phyloP scores from a whole-genome alignment of 2,113 vertebrate species.

The Holacanthus passer region DNA sequence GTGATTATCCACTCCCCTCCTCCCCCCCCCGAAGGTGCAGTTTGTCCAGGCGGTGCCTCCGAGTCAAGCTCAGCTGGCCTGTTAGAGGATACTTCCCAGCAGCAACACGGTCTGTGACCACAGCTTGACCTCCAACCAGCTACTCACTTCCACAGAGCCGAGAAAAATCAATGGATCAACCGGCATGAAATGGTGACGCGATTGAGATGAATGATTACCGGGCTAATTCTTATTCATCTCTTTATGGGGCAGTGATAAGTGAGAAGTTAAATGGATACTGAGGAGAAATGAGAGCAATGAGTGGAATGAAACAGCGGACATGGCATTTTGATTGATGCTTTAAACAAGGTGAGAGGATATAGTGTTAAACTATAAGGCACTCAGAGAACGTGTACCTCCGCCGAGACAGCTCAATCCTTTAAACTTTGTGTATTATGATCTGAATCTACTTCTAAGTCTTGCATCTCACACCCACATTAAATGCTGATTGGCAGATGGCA shows the following conservation, averaged over 20 bases:
- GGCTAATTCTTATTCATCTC: conserved; percentile 75
- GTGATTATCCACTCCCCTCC: conserved; percentile 36
- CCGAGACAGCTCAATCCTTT: background rate
- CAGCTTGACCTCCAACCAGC: conserved; percentile 73
- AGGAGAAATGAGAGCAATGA: conserved; percentile 42
- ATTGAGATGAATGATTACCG: conserved; percentile 77
- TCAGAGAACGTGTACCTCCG: background rate
- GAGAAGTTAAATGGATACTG: conserved; percentile 71
- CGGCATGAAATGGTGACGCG: conserved; percentile 65
- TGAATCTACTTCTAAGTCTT: background rate
- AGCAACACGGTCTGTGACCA: conserved; percentile 66
- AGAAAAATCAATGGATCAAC: conserved; percentile 77
- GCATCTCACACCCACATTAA: background rate
- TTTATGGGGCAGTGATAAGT: conserved; percentile 70
- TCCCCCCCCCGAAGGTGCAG: conserved; percentile 42
- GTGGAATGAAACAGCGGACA: conserved; percentile 47
- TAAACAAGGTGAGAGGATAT: conserved; percentile 47
- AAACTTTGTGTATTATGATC: background rate
- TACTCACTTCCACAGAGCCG: conserved; percentile 57
- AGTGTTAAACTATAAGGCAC: conserved; percentile 22
- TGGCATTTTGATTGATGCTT: conserved; percentile 55
- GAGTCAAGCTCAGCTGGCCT: conserved; percentile 51
- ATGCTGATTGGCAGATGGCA: background rate
- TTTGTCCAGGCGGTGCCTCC: conserved; percentile 58
- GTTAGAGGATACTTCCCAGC: conserved; percentile 69